Evolutionary conservation across 2,888 invertebrate species (phyloP), one percentile per base, ranked within the genome.

Genomic region (Homarus gammarus): DNA sequence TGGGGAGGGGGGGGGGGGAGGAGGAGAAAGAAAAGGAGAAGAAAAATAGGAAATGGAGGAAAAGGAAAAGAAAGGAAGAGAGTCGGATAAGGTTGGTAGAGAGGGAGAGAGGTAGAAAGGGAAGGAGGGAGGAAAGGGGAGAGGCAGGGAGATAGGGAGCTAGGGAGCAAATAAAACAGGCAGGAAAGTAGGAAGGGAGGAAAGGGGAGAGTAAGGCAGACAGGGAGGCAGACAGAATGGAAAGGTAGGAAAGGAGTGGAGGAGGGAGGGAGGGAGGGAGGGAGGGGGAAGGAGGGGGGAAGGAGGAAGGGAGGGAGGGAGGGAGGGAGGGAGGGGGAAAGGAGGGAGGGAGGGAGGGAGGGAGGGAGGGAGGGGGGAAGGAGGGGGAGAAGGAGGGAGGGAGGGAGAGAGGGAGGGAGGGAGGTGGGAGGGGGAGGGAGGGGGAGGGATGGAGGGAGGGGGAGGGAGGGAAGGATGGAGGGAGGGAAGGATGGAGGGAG

Each of bases 251-350:
- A 8, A 5, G 31, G 15, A 36, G 73, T 31, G 38, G 70, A 49
- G 15, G 27, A 51, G 33, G 31, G 31, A 56, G 36, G 40, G 56
- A 1, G 36, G 18, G 51, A 51, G 15, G 31, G 49, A 36, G 61
- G n/a, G 40, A 40, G 27, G 51, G 22, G 33, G 33, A 8, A 5
- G 31, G 15, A 36, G 73, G 31, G 38, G 70, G 31, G 2, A 27
- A 49, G 15, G 27, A 51, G 33, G 31, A 31, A 56, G 36, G 40
- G 56, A 1, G 36, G 18, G 51, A 51, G 15, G 31, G 49, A 36
- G 61, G n/a, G 40, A 40, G 75, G 38, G 75, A 75, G 22, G 18
- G 40, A 36, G 40, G 18, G 38, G 18, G 40, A 75, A 75, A 75
- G 40, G 18, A 22, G 3, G 6, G 18, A 22, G n/a, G 38, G 38